phyloP scores from a whole-genome alignment of 2,113 vertebrate genomes.

The Hemibagrus wyckioides region DNA sequence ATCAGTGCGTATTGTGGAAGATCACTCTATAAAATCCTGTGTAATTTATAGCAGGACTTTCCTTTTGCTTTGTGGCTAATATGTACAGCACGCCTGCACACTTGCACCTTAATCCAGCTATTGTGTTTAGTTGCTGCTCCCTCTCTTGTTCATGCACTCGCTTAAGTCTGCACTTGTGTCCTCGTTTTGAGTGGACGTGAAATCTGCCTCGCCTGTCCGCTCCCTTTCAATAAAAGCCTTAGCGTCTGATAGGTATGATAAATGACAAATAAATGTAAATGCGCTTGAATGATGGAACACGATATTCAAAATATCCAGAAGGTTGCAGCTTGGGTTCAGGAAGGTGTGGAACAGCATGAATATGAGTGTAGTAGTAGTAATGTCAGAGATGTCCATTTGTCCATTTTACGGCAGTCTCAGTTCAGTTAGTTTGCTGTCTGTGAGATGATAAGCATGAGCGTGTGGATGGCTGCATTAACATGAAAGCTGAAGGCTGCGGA shows the following conservation, averaged over 20 bases:
- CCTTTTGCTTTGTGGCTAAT: neutral
- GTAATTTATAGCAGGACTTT: neutral
- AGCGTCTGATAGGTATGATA: neutral
- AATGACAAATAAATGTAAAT: neutral
- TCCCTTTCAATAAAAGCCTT: neutral
- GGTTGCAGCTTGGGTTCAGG: neutral
- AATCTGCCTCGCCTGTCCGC: neutral
- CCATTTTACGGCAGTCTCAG: too few relatives aligned
- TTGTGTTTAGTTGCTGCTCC: neutral
- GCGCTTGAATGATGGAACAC: neutral
- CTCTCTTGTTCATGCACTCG: neutral
- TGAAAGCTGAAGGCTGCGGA: too few relatives aligned
- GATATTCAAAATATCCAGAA: neutral
- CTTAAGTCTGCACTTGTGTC: neutral
- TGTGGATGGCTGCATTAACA: too few relatives aligned
- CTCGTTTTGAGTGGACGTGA: too few relatives aligned
- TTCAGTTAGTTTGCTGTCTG: too few relatives aligned
- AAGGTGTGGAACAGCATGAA: conserved; percentile 10
- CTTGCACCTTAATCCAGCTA: neutral
- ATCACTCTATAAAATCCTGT: neutral
- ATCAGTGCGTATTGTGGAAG: neutral
- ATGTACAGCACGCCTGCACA: neutral
- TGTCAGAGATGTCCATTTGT: neutral
- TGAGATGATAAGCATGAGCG: too few relatives aligned
- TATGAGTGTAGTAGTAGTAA: neutral